Evolutionary conservation across 37 sponge, comb jelly and placozoan species (phyloP).

Genomic region (Aphrocallistes beatrix): DNA sequence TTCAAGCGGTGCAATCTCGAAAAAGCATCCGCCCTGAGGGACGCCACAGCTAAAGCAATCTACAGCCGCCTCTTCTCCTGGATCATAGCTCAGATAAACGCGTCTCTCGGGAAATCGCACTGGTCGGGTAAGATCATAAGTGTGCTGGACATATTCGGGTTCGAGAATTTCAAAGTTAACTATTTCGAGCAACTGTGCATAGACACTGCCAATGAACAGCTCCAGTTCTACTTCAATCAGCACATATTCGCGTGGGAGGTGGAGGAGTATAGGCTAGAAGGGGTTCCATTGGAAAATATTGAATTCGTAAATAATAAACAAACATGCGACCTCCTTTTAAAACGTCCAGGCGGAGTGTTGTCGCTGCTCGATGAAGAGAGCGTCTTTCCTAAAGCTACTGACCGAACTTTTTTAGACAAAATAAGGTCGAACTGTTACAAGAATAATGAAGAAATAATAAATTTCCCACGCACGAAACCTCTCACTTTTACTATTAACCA

Average conservation of each 20-base stretch:
- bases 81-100: conserved; percentile 66
- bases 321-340: background rate
- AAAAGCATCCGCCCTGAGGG: conserved; percentile 50
- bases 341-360: conserved; percentile 66
- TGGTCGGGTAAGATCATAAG: conserved; percentile 23
- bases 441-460: background rate
- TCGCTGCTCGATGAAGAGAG: conserved; percentile 73
- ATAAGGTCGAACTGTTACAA: conserved; percentile 25
- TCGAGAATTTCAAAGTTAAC: conserved; percentile 67
- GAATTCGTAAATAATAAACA: conserved; percentile 15
- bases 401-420: conserved; percentile 49
- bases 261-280: background rate
- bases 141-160: conserved; percentile 76
- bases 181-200: conserved; percentile 85
- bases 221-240: conserved; percentile 84
- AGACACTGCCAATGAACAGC: conserved; percentile 77
- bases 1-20: conserved; percentile 42
- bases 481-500: conserved; percentile 57
- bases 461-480: conserved; percentile 15
- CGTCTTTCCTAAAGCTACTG: conserved; percentile 57
- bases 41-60: conserved; percentile 73
- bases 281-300: background rate
- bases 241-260: conserved; percentile 80
- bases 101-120: conserved; percentile 15
- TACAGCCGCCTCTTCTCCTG: conserved; percentile 72